Evolutionary conservation across 1,140 invertebrate species (phyloP), one percentile per base, ranked within the genome.

Genomic region (Drosophila truncata): DNA sequence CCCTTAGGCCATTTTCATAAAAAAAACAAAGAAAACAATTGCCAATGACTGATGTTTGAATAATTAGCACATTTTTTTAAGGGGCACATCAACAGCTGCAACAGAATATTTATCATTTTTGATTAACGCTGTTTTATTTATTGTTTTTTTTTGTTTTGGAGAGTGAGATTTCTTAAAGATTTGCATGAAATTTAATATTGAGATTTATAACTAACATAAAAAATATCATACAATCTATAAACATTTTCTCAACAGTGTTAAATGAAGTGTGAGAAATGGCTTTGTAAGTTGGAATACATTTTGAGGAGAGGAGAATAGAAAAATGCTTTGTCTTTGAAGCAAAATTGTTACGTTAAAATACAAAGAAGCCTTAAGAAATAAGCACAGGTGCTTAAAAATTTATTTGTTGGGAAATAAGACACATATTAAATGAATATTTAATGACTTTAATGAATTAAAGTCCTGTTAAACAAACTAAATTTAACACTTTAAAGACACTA

Each of bases 51-150:
- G 67, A 60, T 72, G 29, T 29, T 29, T 44, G 9, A 35, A 20
- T 37, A 59, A 72, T 72, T 60, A 72, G 50, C 37, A 54, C 20
- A 47, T 47, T 61, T 61, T 61, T 54, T 54, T 23, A 62, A 10
- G 18, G 13, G 7, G 23, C 50, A 16, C 8, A 35, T 16, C 50
- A 35, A 35, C 50, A 54, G 50, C 31, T 39, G 33, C 31, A 9
- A 23, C 10, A 0, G 23, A 42, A 14, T 58, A 58, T 42, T 18
- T 25, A 39, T 54, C 52, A 54, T 23, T 4, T 54, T 35, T 37
- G 20, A 37, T 23, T 54, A 23, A 37, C 8, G 20, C 2, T 49
- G 16, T 27, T 49, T 35, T n/a, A 20, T 54, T 14, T 23, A 54
- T 23, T 14, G 4, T 1, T 27, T 49, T 29, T 3, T 7, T 29